Conservation (phyloP, 2,888 invertebrate genomes). For the Melolontha melolontha region DNA sequence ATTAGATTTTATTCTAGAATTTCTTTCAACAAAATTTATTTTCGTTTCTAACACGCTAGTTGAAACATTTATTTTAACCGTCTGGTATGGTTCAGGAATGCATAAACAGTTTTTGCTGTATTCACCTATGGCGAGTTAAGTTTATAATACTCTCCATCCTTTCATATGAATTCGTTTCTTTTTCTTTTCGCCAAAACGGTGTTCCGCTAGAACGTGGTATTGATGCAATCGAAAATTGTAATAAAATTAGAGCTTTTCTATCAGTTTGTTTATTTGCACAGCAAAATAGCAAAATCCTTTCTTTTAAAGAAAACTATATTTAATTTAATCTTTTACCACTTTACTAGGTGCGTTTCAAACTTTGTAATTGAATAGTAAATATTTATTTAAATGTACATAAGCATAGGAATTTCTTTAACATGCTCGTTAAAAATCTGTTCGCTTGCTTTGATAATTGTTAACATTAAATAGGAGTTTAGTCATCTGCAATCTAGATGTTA, state of each 20-base stretch:
- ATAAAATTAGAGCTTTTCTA: not conserved
- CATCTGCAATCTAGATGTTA: too few species aligned
- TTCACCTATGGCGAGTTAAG: not conserved
- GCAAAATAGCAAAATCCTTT: not conserved
- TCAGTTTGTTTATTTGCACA: constrained; percentile 3
- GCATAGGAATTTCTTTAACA: not conserved
- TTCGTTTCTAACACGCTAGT: constrained; percentile 24
- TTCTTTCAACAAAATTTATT: constrained; percentile 35
- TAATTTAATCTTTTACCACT: constrained; percentile 4
- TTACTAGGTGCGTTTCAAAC: not conserved
- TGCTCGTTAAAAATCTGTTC: too few species aligned
- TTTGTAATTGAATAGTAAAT: constrained; percentile 1
- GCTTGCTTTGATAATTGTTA: too few species aligned
- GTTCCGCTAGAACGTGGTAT: not conserved
- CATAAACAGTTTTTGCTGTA: constrained; percentile 34
- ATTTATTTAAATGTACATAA: constrained; percentile 4
- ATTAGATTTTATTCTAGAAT: constrained; percentile 6
- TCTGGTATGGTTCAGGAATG: constrained; percentile 30
- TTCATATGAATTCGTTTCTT: not conserved
- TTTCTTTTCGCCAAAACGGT: not conserved
- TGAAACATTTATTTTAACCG: constrained; percentile 38
- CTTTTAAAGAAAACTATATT: not conserved
- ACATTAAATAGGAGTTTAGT: too few species aligned
- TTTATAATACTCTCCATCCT: not conserved
- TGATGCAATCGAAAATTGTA: constrained; percentile 20